Conservation (phyloP, 2,888 invertebrate species). For the Drosophila histrio region DNA sequence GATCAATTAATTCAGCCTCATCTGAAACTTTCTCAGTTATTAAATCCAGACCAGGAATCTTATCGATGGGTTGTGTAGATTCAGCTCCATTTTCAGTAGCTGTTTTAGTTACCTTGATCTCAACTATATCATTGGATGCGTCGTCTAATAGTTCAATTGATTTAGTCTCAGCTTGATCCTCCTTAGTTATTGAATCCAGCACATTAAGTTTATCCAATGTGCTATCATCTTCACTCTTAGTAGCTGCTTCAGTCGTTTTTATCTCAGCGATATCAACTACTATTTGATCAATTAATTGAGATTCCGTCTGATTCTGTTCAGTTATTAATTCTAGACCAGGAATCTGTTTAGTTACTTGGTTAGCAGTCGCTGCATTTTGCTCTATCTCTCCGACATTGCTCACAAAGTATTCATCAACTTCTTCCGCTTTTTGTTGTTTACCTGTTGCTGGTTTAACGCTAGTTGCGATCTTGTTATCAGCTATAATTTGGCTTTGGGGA, state of each 20-base stretch:
- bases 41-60: constrained; percentile 9
- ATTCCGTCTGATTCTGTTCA: background rate
- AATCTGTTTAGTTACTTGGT: background rate
- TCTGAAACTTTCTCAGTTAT: background rate
- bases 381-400: background rate
- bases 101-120: background rate
- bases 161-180: background rate
- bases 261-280: background rate
- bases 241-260: background rate
- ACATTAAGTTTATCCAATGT: constrained; percentile 4
- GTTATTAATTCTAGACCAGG: constrained; percentile 23
- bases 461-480: background rate
- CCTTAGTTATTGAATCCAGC: background rate
- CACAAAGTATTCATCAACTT: constrained; percentile 17
- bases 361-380: too few species aligned
- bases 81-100: background rate
- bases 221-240: background rate
- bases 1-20: background rate
- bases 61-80: background rate
- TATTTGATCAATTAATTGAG: background rate
- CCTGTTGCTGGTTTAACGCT: background rate
- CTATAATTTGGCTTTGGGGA: background rate
- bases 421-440: background rate
- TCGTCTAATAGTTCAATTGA: background rate
- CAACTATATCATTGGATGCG: background rate